Conservation (phyloP, 2,113 vertebrate genomes). For the Glaucidium brasilianum region DNA sequence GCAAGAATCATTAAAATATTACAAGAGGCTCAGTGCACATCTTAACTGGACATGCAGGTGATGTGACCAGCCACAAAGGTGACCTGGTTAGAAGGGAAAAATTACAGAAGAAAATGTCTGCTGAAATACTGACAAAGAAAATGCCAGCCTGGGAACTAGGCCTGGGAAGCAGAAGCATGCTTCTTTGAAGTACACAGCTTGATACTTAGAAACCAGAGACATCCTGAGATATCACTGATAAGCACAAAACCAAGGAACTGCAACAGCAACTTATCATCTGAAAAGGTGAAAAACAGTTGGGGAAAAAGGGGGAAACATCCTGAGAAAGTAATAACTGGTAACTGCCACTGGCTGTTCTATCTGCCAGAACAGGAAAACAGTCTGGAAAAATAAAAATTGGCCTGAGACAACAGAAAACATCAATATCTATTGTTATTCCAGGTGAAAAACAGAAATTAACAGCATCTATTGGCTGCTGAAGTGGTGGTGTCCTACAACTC, state of each 20-base stretch:
- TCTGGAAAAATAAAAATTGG: neutral
- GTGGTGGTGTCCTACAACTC: neutral
- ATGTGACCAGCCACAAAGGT: neutral
- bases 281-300: neutral
- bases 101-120: neutral
- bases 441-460: neutral
- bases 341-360: neutral
- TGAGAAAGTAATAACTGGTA: neutral
- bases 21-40: accelerated
- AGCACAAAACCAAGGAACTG: neutral
- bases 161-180: neutral
- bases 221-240: neutral
- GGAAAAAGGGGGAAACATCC: neutral
- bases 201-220: neutral
- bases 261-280: neutral
- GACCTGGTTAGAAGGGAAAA: neutral
- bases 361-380: neutral
- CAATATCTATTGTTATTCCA: neutral
- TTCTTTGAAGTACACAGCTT: neutral
- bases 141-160: neutral
- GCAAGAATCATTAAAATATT: neutral
- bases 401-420: neutral
- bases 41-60: neutral
- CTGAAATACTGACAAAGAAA: neutral
- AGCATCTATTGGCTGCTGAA: neutral